phyloP scores from a whole-genome alignment of 2,113 vertebrate genomes.

The Setophaga coronata region DNA sequence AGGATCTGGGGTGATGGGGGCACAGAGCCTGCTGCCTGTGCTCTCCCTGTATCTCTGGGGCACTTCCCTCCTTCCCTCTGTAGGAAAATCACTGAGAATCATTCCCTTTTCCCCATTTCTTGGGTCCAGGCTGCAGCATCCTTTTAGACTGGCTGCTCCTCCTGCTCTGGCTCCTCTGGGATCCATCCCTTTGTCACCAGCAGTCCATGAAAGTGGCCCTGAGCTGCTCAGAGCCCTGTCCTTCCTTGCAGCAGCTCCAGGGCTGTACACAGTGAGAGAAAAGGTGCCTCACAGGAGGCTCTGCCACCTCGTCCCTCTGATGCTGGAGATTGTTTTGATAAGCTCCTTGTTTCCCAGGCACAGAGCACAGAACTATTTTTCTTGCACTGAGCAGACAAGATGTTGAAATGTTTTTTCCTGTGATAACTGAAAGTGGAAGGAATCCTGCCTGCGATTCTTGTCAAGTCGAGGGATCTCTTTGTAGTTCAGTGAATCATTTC shows the following conservation, averaged over 20 bases:
- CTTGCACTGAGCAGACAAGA: slow-evolving; percentile 35
- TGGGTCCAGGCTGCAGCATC: not conserved
- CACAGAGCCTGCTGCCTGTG: fast-evolving
- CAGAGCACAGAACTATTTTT: slow-evolving; percentile 39
- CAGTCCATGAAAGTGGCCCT: not conserved
- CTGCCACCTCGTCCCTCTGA: not conserved
- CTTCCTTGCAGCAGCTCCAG: not conserved
- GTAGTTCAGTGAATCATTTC: slow-evolving; percentile 62
- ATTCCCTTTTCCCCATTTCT: fast-evolving
- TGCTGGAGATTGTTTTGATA: slow-evolving; percentile 40
- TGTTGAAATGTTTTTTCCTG: slow-evolving; percentile 58
- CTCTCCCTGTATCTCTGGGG: not conserved
- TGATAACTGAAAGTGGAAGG: slow-evolving; percentile 53
- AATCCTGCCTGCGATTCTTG: slow-evolving; percentile 48
- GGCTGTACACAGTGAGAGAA: fast-evolving
- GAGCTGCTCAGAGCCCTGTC: not conserved
- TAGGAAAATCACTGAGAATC: not conserved
- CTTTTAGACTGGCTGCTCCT: not conserved
- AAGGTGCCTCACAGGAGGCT: not conserved
- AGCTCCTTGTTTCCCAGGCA: slow-evolving; percentile 32
- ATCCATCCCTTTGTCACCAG: not conserved
- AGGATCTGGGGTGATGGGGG: not conserved
- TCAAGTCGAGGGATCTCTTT: slow-evolving; percentile 58
- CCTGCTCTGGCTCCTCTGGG: not conserved
- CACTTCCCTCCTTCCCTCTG: not conserved